These are phyloP conservation scores for Aurelia sp. DNA, from an alignment of 30 jellyfish, hydroid and myxozoan genomes.

Conservation along the genomic window DNA sequence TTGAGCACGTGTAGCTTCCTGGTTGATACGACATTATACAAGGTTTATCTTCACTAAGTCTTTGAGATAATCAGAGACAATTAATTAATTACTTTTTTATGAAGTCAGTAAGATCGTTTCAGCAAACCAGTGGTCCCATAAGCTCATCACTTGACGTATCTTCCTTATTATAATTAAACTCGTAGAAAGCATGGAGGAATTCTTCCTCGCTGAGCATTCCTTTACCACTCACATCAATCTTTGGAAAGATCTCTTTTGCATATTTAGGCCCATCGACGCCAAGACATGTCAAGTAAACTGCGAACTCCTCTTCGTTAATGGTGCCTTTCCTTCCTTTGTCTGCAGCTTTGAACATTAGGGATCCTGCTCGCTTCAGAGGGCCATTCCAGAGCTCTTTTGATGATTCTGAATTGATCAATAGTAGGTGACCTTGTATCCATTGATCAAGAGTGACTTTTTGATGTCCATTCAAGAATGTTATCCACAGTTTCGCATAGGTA, in stretches of 20 bases:
- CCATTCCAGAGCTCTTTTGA: slow-evolving; percentile 23
- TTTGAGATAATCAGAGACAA: not conserved
- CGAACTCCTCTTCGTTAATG: slow-evolving; percentile 34
- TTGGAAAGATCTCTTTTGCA: slow-evolving; percentile 30
- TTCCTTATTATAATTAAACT: slow-evolving; percentile 18
- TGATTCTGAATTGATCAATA: slow-evolving; percentile 1
- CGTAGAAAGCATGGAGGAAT: slow-evolving; percentile 31
- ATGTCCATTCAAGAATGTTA: slow-evolving; percentile 26
- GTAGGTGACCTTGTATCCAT: slow-evolving; percentile 42
- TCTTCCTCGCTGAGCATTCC: slow-evolving; percentile 38
- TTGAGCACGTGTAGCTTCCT: too few relatives aligned
- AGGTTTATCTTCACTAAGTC: too few relatives aligned
- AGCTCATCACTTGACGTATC: slow-evolving; percentile 41
- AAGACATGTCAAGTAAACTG: slow-evolving; percentile 48
- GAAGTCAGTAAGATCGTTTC: not conserved
- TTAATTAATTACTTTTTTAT: not conserved
- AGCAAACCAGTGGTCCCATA: slow-evolving; percentile 51
- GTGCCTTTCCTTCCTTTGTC: slow-evolving; percentile 54
- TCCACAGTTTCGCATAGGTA: slow-evolving; percentile 30
- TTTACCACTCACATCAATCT: slow-evolving; percentile 5
- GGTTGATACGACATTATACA: too few relatives aligned
- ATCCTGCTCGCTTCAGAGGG: slow-evolving; percentile 38
- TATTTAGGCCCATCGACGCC: slow-evolving; percentile 28
- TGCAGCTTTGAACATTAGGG: slow-evolving; percentile 63
- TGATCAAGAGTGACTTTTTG: slow-evolving; percentile 23